These are phyloP conservation scores for Brachionus rotundiformis DNA, from an alignment of 1,140 invertebrate genomes.

Conservation along the genomic window DNA sequence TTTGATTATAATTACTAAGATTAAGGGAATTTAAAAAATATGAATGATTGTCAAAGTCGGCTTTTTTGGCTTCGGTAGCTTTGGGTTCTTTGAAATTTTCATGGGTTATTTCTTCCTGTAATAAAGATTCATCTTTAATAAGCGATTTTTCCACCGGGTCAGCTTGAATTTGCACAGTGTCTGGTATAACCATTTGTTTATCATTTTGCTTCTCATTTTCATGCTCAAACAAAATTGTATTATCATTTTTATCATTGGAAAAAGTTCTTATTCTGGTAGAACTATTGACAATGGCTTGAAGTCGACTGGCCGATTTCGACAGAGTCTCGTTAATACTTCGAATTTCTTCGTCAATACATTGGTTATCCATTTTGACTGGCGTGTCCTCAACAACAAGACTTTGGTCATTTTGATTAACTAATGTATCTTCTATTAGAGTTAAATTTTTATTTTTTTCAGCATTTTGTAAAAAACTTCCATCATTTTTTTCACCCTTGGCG, in stretches of 20 bases:
- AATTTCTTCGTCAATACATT: background rate
- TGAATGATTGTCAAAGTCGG: background rate
- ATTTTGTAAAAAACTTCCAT: background rate
- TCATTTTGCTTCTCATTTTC: background rate
- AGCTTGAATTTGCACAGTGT: background rate
- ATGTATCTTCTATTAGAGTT: background rate
- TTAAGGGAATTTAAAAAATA: slow-evolving; percentile 24
- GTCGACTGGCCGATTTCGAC: slow-evolving; percentile 34
- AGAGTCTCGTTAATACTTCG: background rate
- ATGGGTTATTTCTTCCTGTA: background rate
- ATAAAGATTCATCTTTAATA: background rate
- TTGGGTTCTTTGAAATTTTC: background rate
- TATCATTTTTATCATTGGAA: background rate
- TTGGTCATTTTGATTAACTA: background rate
- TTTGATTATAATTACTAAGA: background rate
- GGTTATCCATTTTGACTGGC: slow-evolving; percentile 28
- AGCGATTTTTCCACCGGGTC: background rate
- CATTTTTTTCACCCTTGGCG: background rate
- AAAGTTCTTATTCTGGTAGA: background rate
- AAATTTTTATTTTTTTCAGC: background rate
- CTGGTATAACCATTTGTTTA: background rate
- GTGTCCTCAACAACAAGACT: slow-evolving; percentile 7
- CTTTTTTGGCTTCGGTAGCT: background rate
- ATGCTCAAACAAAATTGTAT: background rate
- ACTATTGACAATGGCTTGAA: background rate